Percentiles rank a stretch among this genome's conserved stretches.
Evolutionary conservation across 2,797 vertebrate genomes (phyloP).

Genomic region (Sebastes steindachneri): DNA sequence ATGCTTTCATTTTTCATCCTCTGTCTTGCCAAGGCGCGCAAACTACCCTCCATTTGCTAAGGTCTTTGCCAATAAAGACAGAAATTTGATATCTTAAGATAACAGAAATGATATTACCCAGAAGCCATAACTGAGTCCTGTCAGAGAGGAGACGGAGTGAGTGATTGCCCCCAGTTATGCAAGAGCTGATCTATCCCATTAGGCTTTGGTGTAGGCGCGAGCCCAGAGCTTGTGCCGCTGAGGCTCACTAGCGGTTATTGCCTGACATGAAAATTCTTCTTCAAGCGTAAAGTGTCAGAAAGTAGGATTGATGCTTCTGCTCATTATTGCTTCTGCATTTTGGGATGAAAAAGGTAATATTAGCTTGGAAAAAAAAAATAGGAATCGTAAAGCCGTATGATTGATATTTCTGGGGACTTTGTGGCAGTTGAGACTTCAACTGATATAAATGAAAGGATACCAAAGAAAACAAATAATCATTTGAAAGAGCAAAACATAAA

Average conservation of each 20-base stretch:
- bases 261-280: conserved; percentile 80
- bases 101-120: conserved; percentile 86
- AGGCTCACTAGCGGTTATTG: conserved; percentile 78
- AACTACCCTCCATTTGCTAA: conserved; percentile 66
- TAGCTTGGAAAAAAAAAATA: conserved; percentile 52
- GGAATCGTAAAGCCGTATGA: conserved; percentile 53
- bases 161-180: conserved; percentile 85
- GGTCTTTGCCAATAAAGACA: conserved; percentile 84
- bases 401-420: conserved; percentile 55
- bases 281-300: conserved; percentile 81
- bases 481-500: conserved; percentile 7
- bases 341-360: conserved; percentile 78
- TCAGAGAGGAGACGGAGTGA: conserved; percentile 84
- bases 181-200: conserved; percentile 84
- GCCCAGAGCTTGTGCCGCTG: conserved; percentile 66
- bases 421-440: conserved; percentile 43
- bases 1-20: conserved; percentile 69
- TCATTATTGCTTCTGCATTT: conserved; percentile 83
- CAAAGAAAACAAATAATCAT: conserved; percentile 21
- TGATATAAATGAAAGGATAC: conserved; percentile 42
- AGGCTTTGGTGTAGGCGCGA: conserved; percentile 76
- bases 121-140: conserved; percentile 85
- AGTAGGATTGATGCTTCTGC: conserved; percentile 81
- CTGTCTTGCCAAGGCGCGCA: conserved; percentile 54
- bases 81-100: conserved; percentile 87